Base-by-base conservation (phyloP, 2,113 vertebrate genomes). In the Daubentonia madagascariensis region DNA sequence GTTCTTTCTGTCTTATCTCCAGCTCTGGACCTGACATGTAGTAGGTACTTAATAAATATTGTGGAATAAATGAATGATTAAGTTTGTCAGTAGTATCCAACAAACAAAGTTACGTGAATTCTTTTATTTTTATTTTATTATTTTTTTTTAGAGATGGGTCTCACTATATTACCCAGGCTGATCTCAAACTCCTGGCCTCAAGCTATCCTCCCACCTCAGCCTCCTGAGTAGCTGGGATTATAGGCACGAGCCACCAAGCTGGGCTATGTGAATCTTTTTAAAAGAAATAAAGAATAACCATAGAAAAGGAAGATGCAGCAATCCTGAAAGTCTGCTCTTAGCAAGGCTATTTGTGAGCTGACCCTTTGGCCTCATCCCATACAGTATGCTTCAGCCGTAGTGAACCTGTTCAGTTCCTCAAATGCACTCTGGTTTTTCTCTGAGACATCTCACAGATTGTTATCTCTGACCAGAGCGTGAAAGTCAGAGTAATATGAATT, bases 31-130 rank as follows among this genome's bases (percentile, higher is more conserved):
- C 45, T 92, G 50, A 63, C 30, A 18, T 43, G 16, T 83, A 80
- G 37, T 90, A 76, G 75, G 52, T 93, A 72, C 37, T 94, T 97
- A 54, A 78, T 50, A 83, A 80, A 40, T 68, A 54, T 86, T 67
- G 14, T 59, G 80, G 65, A 96, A 50, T 92, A 91, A 89, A 73
- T 45, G 40, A 75, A 75, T 85, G 28, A 79, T 70, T 43, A 85
- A 87, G 32, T 76, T 92, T 85, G 54, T 61, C 84, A 72, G 1
- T 48, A 67, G 30, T 83, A 57, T 70, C 37, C 14, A 25, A 35
- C 11, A 59, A 65, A 48, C 50, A 63, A 83, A 89, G 63, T 78
- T 95, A n/a, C 10, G 10, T n/a, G 72, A 63, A 63, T 63, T 30
- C 28, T 63, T 63, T 63, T 63, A 61, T 61, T 28, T 61, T 61